Evolutionary conservation across 2,888 invertebrate species (phyloP).

Genomic region (Rhorus exstirpatorius): DNA sequence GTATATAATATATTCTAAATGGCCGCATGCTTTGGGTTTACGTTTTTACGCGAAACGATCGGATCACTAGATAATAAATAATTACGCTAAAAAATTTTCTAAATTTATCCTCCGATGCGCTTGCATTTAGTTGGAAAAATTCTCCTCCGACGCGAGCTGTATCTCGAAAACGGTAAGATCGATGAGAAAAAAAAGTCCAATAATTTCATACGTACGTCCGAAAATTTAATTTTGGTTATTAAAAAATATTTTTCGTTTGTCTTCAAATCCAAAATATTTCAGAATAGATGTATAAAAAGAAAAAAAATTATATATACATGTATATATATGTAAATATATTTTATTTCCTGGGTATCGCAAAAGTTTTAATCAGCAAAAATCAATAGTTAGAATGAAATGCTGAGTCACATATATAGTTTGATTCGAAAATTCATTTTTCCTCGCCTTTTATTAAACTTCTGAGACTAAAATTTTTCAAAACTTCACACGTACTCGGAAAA

Average conservation of each 20-base stretch:
- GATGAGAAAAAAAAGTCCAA: neutral
- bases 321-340: too few relatives aligned
- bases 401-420: too few relatives aligned
- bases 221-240: constrained; percentile 1
- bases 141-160: neutral
- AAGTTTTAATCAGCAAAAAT: too few relatives aligned
- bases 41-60: constrained; percentile 75
- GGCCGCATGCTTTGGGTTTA: constrained; percentile 78
- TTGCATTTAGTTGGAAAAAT: constrained; percentile 37
- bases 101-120: constrained; percentile 50
- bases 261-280: too few relatives aligned
- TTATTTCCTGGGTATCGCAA: too few relatives aligned
- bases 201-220: neutral
- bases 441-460: too few relatives aligned
- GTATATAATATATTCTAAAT: constrained; percentile 76
- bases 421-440: too few relatives aligned
- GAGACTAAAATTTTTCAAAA: too few relatives aligned
- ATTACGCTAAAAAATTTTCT: constrained; percentile 77
- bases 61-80: constrained; percentile 75
- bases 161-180: constrained; percentile 12
- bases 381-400: too few relatives aligned
- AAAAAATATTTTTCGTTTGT: neutral
- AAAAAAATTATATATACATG: too few relatives aligned
- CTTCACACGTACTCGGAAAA: too few relatives aligned
- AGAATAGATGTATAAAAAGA: too few relatives aligned